Percentiles rank a stretch among this genome's conserved stretches.
These are phyloP conservation scores for Pimephales promelas DNA, from an alignment of 2,113 vertebrate genomes.

Conservation along the genomic window DNA sequence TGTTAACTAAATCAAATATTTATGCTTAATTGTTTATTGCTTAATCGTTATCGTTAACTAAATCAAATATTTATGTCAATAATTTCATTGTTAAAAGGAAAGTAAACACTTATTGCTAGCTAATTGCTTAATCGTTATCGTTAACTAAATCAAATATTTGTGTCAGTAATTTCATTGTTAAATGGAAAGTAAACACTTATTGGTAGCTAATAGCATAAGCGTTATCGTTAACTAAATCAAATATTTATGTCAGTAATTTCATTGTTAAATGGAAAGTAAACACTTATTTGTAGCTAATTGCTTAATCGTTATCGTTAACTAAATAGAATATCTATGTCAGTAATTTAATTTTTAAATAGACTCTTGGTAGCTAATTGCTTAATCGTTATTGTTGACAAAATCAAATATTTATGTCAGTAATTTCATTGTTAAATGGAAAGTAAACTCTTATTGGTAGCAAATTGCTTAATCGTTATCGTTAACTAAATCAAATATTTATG, in stretches of 20 bases:
- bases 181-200: not conserved
- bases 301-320: not conserved
- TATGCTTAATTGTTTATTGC: not conserved
- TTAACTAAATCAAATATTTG: too few relatives aligned
- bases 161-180: not conserved
- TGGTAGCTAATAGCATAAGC: not conserved
- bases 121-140: not conserved
- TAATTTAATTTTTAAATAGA: too few relatives aligned
- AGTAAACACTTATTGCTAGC: not conserved
- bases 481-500: accelerated
- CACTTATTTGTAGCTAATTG: not conserved
- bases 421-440: too few relatives aligned
- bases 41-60: not conserved
- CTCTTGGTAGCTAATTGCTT: too few relatives aligned
- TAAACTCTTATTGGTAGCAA: too few relatives aligned
- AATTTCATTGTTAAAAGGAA: not conserved
- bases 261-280: not conserved
- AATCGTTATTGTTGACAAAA: too few relatives aligned
- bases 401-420: too few relatives aligned
- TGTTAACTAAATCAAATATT: too few relatives aligned
- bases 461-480: not conserved
- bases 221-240: not conserved
- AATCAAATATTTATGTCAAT: too few relatives aligned
- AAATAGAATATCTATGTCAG: too few relatives aligned
- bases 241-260: too few relatives aligned